Evolutionary conservation across 2,888 invertebrate species (phyloP).

Genomic region (Andrena bucephala): DNA sequence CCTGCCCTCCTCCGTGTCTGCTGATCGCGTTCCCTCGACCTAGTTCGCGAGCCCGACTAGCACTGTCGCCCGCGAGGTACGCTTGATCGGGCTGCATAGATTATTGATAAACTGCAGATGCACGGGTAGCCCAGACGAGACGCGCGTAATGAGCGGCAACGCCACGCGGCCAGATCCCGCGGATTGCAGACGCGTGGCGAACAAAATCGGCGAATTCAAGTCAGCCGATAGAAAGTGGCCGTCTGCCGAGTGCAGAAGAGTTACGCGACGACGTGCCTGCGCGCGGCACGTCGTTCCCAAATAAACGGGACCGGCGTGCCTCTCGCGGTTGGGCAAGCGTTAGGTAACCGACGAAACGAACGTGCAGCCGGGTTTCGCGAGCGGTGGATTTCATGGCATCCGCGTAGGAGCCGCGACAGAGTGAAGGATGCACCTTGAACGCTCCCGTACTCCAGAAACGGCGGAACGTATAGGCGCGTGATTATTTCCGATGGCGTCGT

Average conservation of each 20-base stretch:
- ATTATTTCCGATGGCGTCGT: conserved; percentile 50
- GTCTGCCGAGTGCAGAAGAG: not conserved
- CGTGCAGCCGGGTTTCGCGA: not conserved
- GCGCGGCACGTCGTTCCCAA: conserved; percentile 10
- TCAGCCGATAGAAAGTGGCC: conserved; percentile 2
- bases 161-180: not conserved
- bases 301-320: not conserved
- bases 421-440: conserved; percentile 19
- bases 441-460: not conserved
- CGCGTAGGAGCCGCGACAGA: not conserved
- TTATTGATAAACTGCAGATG: conserved; percentile 17
- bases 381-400: not conserved
- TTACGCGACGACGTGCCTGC: not conserved
- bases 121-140: not conserved
- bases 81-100: conserved; percentile 28
- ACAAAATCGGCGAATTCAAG: conserved; percentile 21
- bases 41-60: not conserved
- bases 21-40: conserved; percentile 24
- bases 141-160: conserved; percentile 2
- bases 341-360: not conserved
- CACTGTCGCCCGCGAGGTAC: not conserved
- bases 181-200: conserved; percentile 4
- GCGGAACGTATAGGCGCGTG: conserved; percentile 23
- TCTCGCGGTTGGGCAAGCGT: not conserved
- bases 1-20: not conserved